Conservation (phyloP, 2,888 invertebrate genomes). For the Pseudeuparius sepicola region DNA sequence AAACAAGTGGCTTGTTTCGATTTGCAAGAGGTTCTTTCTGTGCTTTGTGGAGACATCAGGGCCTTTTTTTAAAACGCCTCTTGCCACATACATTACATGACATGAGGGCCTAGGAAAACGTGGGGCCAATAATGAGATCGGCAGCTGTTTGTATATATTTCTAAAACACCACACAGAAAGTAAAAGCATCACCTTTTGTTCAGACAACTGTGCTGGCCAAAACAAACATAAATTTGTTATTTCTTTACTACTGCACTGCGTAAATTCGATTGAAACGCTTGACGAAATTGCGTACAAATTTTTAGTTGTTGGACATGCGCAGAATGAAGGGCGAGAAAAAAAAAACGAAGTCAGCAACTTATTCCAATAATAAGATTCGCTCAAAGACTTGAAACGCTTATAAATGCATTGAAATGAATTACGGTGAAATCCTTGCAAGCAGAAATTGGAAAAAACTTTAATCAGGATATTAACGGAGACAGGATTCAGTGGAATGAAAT, state of each 20-base stretch:
- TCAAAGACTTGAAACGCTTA: no score
- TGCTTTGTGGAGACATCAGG: conserved; percentile 4
- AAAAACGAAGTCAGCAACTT: no score
- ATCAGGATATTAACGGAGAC: no score
- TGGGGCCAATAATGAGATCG: conserved; percentile 7
- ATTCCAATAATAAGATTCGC: no score
- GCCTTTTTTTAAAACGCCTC: conserved; percentile 1
- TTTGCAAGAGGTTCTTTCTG: neutral
- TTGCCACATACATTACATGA: conserved; percentile 4
- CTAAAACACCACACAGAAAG: no score
- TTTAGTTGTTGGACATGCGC: no score
- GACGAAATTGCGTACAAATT: no score
- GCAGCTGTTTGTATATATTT: conserved; percentile 4
- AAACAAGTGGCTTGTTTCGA: no score
- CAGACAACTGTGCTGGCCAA: conserved; percentile 7
- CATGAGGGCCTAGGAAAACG: conserved; percentile 9
- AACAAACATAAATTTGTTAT: conserved; percentile 9
- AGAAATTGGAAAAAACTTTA: conserved; percentile 10
- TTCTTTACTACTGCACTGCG: no score
- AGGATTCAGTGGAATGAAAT: no score
- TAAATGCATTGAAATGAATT: conserved; percentile 5
- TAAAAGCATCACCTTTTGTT: conserved; percentile 4
- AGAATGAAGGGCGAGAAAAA: no score
- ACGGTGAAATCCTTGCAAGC: conserved; percentile 7
- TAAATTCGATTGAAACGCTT: no score